phyloP scores from a whole-genome alignment of 2,888 invertebrate species.

The Salpingus planirostris region DNA sequence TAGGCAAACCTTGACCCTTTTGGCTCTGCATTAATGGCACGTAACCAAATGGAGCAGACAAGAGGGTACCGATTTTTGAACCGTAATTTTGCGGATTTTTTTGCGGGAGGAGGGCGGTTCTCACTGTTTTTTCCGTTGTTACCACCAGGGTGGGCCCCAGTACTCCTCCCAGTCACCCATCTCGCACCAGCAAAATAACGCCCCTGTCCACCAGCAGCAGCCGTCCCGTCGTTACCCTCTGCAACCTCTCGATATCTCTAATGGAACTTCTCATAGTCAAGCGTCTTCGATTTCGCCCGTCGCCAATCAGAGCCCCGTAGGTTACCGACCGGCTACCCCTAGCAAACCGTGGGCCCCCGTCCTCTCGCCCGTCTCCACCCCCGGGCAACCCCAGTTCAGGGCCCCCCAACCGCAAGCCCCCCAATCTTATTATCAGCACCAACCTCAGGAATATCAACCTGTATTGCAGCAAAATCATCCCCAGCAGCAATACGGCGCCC shows the following conservation, averaged over 20 bases:
- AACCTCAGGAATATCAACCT: conserved; percentile 13
- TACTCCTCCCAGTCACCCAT: conserved; percentile 30
- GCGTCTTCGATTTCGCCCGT: conserved; percentile 38
- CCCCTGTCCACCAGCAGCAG: conserved; percentile 13
- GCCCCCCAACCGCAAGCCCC: conserved; percentile 10
- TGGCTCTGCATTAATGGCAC: conserved; percentile 9
- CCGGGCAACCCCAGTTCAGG: conserved; percentile 21
- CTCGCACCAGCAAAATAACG: conserved; percentile 22
- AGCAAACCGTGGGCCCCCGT: conserved; percentile 43
- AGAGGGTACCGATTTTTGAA: conserved; percentile 10
- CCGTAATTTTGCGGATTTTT: neutral
- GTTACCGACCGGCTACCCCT: conserved; percentile 32
- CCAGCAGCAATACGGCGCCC: conserved; percentile 17
- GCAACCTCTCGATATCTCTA: conserved; percentile 27
- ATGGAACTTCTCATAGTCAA: conserved; percentile 15
- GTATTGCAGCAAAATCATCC: conserved; percentile 11
- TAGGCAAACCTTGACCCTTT: conserved; percentile 9
- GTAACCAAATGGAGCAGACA: conserved; percentile 7
- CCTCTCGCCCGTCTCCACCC: conserved; percentile 39
- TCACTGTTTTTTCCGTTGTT: conserved; percentile 17
- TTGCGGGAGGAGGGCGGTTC: neutral
- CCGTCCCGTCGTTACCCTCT: conserved; percentile 22
- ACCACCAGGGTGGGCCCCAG: conserved; percentile 36
- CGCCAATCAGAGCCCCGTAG: conserved; percentile 26
- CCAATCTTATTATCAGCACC: conserved; percentile 13